Base-by-base conservation (phyloP, 1,140 invertebrate species). In the Lysiphlebus fabarum region DNA sequence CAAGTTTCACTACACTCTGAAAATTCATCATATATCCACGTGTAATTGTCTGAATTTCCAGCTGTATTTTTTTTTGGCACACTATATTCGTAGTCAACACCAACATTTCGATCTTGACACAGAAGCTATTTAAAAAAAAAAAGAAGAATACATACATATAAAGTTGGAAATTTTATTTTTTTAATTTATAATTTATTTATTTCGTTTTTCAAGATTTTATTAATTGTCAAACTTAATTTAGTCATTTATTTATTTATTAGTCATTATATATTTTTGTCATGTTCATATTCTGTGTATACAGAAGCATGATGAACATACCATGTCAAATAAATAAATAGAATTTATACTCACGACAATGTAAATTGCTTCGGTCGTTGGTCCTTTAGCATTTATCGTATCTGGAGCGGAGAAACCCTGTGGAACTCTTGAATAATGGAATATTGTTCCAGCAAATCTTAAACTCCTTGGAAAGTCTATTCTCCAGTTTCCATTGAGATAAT, bases 401-500 rank as follows among this genome's bases (percentile, higher is more conserved):
- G 91, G 91, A 2, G 91, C 87, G 4, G 86, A 85, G 69, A 93
- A 89, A 11, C 87, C 88, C 72, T 90, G 85, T 5, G 89, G 86
- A 70, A 86, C 88, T 55, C 92, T 82, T 65, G 91, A 88, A 74
- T 98, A 98, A 72, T 90, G 86, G 83, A 96, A 96, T 66, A 86
- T 86, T 1, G 87, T 87, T 6, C 92, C 92, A 11, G 91, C 89
- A 67, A 94, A 91, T 55, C 83, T 81, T 59, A 92, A 78, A 36
- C 87, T 86, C 51, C 87, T 82, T 0, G 93, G 92, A 74, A 91
- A 93, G 75, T 95, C 92, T 70, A 98, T 96, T 68, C 88, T 85
- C 86, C 92, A 96, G 72, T 96, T 91, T 6, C 95, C 95, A 76
- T 98, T 98, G 12, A 98, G 79, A 72, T 95, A 96, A 71, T 92